Conservation (phyloP, 2,888 invertebrate species). For the Halictus quadricinctus region DNA sequence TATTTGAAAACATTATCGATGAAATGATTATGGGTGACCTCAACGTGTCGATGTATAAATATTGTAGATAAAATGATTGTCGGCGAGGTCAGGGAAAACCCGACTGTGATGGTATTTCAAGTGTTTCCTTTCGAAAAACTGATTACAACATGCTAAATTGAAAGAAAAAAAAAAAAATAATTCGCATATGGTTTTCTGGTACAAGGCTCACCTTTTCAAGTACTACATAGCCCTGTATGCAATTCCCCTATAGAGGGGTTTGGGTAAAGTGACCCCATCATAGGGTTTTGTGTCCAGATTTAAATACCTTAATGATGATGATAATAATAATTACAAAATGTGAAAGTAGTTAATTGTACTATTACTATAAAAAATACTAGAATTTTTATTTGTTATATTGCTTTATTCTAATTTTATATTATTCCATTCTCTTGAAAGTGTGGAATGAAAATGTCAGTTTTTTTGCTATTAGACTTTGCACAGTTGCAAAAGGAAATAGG, state of each 20-base stretch:
- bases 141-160: background rate
- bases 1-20: too few relatives aligned
- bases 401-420: background rate
- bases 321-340: background rate
- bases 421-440: slow-evolving; percentile 1
- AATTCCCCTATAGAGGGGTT: background rate
- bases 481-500: background rate
- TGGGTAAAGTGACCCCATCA: background rate
- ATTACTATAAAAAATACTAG: background rate
- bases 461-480: slow-evolving; percentile 24
- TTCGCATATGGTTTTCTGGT: background rate
- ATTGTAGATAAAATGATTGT: too few relatives aligned
- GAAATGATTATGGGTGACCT: too few relatives aligned
- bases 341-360: background rate
- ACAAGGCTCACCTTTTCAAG: background rate
- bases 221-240: background rate
- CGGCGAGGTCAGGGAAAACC: too few relatives aligned
- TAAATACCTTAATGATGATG: background rate
- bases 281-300: background rate
- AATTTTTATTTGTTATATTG: background rate
- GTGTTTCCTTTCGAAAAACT: background rate
- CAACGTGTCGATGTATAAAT: too few relatives aligned
- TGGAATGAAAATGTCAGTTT: background rate
- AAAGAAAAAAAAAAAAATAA: background rate
- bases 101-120: background rate